A percentile compares a stretch with the other conserved stretches of the same genome.
phyloP scores from a whole-genome alignment of 2,888 invertebrate species.

The Protonemura montana region DNA sequence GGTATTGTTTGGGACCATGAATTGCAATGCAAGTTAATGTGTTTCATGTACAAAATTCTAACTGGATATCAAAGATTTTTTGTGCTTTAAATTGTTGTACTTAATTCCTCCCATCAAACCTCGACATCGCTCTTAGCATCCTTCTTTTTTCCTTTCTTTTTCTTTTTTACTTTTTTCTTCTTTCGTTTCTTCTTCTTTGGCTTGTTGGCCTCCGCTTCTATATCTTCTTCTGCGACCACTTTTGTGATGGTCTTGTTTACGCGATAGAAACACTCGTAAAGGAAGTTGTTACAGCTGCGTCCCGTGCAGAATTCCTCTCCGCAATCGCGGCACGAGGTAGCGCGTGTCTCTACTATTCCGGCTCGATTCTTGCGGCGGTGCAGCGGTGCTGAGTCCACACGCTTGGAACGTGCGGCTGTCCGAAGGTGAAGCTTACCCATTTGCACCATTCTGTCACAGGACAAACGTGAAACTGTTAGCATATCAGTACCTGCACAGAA shows the following conservation, averaged over 20 bases:
- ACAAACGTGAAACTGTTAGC: not conserved
- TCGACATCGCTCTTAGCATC: constrained; percentile 41
- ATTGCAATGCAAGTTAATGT: constrained; percentile 26
- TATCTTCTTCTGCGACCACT: constrained; percentile 53
- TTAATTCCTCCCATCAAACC: not conserved
- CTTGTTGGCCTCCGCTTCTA: constrained; percentile 56
- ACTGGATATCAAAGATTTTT: constrained; percentile 13
- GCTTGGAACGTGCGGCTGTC: constrained; percentile 75
- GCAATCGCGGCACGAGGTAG: constrained; percentile 79
- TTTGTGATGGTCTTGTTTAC: constrained; percentile 56
- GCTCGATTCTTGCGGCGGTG: constrained; percentile 83
- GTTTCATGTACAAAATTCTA: constrained; percentile 27
- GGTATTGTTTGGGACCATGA: constrained; percentile 47
- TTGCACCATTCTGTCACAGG: constrained; percentile 71
- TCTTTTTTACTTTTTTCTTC: constrained; percentile 59
- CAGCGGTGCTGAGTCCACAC: constrained; percentile 70
- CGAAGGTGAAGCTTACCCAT: constrained; percentile 80
- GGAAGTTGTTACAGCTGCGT: constrained; percentile 64
- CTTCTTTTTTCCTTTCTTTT: constrained; percentile 55
- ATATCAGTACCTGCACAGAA: too few species aligned
- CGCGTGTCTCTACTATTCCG: constrained; percentile 80
- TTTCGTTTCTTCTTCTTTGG: constrained; percentile 57
- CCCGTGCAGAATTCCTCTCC: constrained; percentile 84
- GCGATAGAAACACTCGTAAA: constrained; percentile 66
- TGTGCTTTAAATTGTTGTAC: not conserved